Evolutionary conservation across 2,113 vertebrate species (phyloP).

Genomic region (Cisticola juncidis): DNA sequence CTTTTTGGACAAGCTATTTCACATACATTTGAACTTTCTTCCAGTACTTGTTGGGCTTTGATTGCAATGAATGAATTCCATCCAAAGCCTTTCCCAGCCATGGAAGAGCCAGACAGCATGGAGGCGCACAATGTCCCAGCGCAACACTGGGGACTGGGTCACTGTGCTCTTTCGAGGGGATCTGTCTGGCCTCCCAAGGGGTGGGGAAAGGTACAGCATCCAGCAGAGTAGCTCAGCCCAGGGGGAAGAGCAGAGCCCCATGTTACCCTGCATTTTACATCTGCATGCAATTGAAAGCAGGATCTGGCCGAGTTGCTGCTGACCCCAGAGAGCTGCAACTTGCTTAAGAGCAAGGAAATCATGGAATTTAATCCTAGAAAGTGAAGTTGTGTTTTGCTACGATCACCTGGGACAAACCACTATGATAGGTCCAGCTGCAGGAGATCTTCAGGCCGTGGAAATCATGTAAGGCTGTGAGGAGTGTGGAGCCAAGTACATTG

Average conservation of each 20-base stretch:
- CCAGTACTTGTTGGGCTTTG: constrained; percentile 60
- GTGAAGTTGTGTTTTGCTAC: neutral
- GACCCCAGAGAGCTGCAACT: constrained; percentile 29
- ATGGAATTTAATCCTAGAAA: constrained; percentile 61
- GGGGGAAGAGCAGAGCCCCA: neutral
- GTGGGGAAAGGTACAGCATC: neutral
- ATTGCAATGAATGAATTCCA: constrained; percentile 45
- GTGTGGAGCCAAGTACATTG: neutral
- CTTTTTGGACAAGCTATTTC: constrained; percentile 63
- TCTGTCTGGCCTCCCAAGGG: neutral
- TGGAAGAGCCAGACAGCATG: constrained; percentile 14
- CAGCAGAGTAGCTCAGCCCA: neutral
- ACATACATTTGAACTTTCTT: constrained; percentile 69
- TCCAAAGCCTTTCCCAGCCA: constrained; percentile 21
- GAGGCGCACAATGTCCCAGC: neutral
- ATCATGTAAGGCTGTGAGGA: neutral
- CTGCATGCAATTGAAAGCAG: constrained; percentile 45
- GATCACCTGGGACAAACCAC: neutral
- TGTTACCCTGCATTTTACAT: neutral
- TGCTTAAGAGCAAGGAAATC: constrained; percentile 20
- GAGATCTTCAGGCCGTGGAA: neutral
- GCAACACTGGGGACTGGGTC: neutral
- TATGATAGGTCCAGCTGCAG: constrained; percentile 18
- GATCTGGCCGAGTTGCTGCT: neutral
- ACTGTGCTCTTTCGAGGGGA: neutral